phyloP scores from a whole-genome alignment of 2,113 vertebrate genomes.

The Epinephelus cyanopodus region DNA sequence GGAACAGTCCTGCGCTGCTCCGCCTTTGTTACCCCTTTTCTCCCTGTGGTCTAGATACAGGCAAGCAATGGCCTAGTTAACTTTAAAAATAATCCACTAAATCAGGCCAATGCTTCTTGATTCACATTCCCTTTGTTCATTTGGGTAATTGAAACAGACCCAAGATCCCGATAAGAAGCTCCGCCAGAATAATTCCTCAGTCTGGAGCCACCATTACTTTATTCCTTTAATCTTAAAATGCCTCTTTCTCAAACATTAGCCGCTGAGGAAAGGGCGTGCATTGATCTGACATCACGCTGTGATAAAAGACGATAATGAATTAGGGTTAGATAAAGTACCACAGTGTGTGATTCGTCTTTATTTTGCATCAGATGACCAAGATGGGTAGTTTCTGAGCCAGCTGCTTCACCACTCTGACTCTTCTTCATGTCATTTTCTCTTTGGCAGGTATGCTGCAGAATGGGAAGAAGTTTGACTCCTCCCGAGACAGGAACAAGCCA shows the following conservation, averaged over 20 bases:
- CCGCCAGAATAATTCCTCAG: constrained; percentile 38
- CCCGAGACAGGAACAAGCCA: constrained; percentile 98
- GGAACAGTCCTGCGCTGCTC: constrained; percentile 40
- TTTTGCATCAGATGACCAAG: background rate
- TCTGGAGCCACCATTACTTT: constrained; percentile 36
- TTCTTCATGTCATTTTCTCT: constrained; percentile 31
- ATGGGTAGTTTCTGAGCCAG: background rate
- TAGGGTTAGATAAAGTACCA: background rate
- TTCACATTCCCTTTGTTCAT: constrained; percentile 77
- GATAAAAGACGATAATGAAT: background rate
- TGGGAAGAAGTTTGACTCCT: constrained; percentile 99
- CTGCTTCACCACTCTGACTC: background rate
- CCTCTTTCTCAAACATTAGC: constrained; percentile 29
- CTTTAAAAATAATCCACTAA: constrained; percentile 81
- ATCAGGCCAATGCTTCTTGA: constrained; percentile 79
- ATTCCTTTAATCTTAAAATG: constrained; percentile 45
- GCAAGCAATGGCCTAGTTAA: constrained; percentile 79
- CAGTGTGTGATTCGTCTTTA: background rate
- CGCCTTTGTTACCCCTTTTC: constrained; percentile 53
- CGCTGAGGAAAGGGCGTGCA: constrained; percentile 30
- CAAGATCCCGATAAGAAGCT: constrained; percentile 61
- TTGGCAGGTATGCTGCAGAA: constrained; percentile 96
- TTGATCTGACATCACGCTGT: background rate
- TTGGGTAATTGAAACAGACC: constrained; percentile 65
- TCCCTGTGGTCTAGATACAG: constrained; percentile 70